Base-by-base conservation (phyloP, 23 tunicate genomes). In the Ciona savignyi region DNA sequence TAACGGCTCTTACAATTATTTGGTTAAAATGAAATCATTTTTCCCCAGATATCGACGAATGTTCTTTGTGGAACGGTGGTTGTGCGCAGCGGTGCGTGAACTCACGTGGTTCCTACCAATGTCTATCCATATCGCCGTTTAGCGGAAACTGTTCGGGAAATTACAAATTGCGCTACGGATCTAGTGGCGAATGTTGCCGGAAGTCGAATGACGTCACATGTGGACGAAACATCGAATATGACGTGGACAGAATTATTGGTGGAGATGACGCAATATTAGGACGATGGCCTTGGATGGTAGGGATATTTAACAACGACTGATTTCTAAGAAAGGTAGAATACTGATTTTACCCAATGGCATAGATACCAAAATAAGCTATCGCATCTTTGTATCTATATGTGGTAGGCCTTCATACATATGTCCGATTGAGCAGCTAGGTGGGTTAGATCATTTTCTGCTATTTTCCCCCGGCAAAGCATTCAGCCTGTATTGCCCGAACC, bases 261-360 rank as follows among this genome's bases (percentile, higher is more conserved):
- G 76, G 76, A 48, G 76, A 72, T 22, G 76, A 72, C 30, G 76
- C 76, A 15, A 72, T 25, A 25, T 22, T 72, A 26, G 76, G 76
- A 35, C 34, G 76, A 49, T 72, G 76, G 76, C 76, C 76, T 1
- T 72, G 76, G 76, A 72, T 72, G 76, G 76, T 72, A 48, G 49
- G n/a, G n/a, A n/a, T n/a, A n/a, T n/a, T n/a, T n/a, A n/a, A n/a
- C n/a, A n/a, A n/a, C n/a, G n/a, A n/a, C n/a, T n/a, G n/a, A n/a
- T n/a, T n/a, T n/a, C n/a, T n/a, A n/a, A n/a, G n/a, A n/a, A n/a
- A n/a, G n/a, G n/a, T n/a, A n/a, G n/a, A n/a, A n/a, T n/a, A n/a
- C n/a, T n/a, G n/a, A n/a, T n/a, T n/a, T n/a, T n/a, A n/a, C n/a
- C n/a, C n/a, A n/a, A n/a, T n/a, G n/a, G n/a, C n/a, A n/a, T n/a